Percentiles rank a stretch among this genome's conserved stretches.
These are phyloP conservation scores for Luperina nickerlii DNA, from an alignment of 2,888 invertebrate genomes.

Conservation along the genomic window DNA sequence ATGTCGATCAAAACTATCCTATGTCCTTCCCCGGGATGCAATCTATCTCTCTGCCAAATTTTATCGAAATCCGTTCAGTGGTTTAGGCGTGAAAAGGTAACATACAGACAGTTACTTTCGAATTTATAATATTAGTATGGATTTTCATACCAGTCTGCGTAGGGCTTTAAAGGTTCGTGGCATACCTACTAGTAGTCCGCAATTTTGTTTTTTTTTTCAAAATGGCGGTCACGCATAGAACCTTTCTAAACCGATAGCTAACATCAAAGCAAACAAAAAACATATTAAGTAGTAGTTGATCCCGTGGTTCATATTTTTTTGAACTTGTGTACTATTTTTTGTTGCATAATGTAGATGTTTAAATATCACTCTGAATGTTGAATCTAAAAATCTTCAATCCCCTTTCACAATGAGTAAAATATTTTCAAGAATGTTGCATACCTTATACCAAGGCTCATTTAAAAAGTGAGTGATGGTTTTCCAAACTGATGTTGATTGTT, in stretches of 20 bases:
- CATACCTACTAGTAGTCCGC: too few relatives aligned
- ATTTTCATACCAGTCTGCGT: neutral
- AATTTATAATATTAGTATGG: too few relatives aligned
- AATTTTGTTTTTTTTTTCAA: too few relatives aligned
- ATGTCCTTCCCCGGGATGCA: too few relatives aligned
- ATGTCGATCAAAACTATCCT: too few relatives aligned
- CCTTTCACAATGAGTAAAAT: neutral
- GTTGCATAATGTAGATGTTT: neutral
- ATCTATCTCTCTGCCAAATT: too few relatives aligned
- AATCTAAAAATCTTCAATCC: neutral
- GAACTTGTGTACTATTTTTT: neutral
- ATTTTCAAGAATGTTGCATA: neutral
- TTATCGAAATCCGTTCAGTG: too few relatives aligned
- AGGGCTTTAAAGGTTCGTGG: too few relatives aligned
- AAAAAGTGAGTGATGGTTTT: neutral
- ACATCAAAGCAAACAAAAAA: neutral
- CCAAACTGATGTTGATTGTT: neutral
- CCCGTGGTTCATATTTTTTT: neutral
- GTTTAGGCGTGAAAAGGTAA: too few relatives aligned
- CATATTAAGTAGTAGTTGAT: neutral
- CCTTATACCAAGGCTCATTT: neutral
- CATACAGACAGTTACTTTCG: too few relatives aligned
- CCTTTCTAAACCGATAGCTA: neutral
- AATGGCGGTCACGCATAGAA: neutral
- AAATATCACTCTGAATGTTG: neutral